Percentiles rank a stretch among this genome's conserved stretches.
Conservation (phyloP, 2,113 vertebrate species). For the Onychostruthus taczanowskii region DNA sequence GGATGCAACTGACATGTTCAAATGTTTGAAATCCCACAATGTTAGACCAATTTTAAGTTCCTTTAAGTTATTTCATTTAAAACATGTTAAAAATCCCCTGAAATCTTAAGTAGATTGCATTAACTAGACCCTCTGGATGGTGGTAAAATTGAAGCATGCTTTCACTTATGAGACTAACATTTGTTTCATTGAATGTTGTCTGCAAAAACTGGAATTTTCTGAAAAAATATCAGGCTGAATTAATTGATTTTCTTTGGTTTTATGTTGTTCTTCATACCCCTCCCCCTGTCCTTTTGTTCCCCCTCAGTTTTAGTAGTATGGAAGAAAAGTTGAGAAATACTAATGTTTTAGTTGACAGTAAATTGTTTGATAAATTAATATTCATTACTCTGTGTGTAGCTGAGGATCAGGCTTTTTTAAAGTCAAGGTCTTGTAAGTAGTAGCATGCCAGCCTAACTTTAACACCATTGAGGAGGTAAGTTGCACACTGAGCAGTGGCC, state of each 20-base stretch:
- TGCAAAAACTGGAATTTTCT: constrained; percentile 72
- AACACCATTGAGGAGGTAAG: constrained; percentile 54
- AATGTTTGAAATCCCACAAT: constrained; percentile 83
- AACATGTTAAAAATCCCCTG: constrained; percentile 67
- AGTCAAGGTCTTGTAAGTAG: constrained; percentile 56
- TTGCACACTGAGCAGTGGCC: constrained; percentile 26
- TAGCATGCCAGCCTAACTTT: constrained; percentile 47
- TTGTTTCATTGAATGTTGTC: constrained; percentile 63
- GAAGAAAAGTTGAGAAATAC: constrained; percentile 58
- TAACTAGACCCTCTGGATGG: constrained; percentile 73
- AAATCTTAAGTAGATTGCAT: constrained; percentile 72
- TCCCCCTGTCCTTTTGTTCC: neutral
- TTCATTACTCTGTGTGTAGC: constrained; percentile 19
- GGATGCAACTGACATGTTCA: constrained; percentile 85
- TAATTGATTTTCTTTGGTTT: constrained; percentile 37
- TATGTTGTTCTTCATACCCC: neutral
- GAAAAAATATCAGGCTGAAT: constrained; percentile 60
- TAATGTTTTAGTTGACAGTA: constrained; percentile 68
- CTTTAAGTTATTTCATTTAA: constrained; percentile 79
- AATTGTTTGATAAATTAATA: constrained; percentile 56
- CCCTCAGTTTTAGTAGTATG: constrained; percentile 9
- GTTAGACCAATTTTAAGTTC: constrained; percentile 81
- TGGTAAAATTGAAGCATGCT: constrained; percentile 74
- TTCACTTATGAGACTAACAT: constrained; percentile 74
- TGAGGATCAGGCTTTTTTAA: constrained; percentile 36